Conservation (phyloP, 23 tunicate genomes). For the Styela plicata region DNA sequence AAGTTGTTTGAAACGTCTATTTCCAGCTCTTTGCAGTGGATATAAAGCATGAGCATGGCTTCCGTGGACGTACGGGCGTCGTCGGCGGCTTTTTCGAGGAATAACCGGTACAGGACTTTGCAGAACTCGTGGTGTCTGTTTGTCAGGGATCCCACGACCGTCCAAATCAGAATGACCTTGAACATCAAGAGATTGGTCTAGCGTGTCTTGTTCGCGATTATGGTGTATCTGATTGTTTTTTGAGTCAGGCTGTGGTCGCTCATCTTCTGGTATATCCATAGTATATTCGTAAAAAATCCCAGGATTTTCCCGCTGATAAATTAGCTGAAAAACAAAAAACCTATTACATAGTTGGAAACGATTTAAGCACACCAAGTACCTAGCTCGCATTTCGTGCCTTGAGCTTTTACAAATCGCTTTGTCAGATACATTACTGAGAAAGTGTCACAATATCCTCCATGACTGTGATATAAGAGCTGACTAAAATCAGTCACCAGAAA, state of each 20-base stretch:
- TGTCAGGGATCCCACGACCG: background rate
- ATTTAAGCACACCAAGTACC: too few relatives aligned
- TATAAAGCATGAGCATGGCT: background rate
- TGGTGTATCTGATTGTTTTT: background rate
- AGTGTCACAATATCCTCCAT: too few relatives aligned
- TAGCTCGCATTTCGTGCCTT: too few relatives aligned
- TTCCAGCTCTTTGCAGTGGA: background rate
- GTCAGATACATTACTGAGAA: too few relatives aligned
- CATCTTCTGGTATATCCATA: background rate
- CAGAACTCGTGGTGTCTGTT: background rate
- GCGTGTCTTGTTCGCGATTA: background rate
- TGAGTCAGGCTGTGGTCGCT: background rate
- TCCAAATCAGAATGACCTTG: background rate
- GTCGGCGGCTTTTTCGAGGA: background rate
- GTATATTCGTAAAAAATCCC: constrained; percentile 4
- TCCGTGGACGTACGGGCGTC: background rate
- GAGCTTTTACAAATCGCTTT: too few relatives aligned
- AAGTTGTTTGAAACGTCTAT: background rate
- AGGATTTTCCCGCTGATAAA: background rate
- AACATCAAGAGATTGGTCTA: background rate
- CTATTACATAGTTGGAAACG: background rate
- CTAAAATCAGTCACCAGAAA: too few relatives aligned
- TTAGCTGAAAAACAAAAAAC: background rate
- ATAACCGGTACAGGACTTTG: background rate
- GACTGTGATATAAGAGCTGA: too few relatives aligned